Evolutionary conservation across 2,113 vertebrate species (phyloP).

Genomic region (Podocnemis expansa): DNA sequence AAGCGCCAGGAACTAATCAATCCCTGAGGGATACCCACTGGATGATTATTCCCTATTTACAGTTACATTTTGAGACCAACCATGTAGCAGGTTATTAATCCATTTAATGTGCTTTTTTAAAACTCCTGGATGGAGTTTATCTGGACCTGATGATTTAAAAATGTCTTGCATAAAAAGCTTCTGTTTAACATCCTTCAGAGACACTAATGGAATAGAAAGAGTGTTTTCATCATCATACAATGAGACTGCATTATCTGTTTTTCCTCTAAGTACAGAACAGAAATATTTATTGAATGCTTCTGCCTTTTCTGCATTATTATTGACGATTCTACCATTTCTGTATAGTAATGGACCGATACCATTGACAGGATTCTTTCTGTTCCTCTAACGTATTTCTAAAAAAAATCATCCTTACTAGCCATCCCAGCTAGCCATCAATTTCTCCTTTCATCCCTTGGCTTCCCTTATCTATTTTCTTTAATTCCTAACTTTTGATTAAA

Average conservation of each 20-base stretch:
- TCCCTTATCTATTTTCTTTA: not conserved
- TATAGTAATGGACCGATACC: not conserved
- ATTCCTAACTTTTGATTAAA: not conserved
- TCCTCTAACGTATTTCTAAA: not conserved
- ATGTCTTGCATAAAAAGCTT: not conserved
- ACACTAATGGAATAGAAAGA: not conserved
- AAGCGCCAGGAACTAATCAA: not conserved
- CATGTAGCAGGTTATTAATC: not conserved
- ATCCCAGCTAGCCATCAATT: not conserved
- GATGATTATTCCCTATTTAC: not conserved
- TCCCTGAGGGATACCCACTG: not conserved
- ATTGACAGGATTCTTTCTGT: not conserved
- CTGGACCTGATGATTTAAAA: not conserved
- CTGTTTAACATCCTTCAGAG: not conserved
- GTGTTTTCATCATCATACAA: not conserved
- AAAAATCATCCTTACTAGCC: not conserved
- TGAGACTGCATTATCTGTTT: not conserved
- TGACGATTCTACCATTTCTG: not conserved
- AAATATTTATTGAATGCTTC: not conserved
- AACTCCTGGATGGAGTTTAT: not conserved
- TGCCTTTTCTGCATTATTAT: not conserved
- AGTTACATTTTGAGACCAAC: not conserved
- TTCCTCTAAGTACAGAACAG: not conserved
- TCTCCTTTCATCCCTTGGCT: not conserved
- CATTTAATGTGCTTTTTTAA: not conserved